These are phyloP conservation scores for Globia sparganii DNA, from an alignment of 2,888 invertebrate genomes.

Conservation along the genomic window DNA sequence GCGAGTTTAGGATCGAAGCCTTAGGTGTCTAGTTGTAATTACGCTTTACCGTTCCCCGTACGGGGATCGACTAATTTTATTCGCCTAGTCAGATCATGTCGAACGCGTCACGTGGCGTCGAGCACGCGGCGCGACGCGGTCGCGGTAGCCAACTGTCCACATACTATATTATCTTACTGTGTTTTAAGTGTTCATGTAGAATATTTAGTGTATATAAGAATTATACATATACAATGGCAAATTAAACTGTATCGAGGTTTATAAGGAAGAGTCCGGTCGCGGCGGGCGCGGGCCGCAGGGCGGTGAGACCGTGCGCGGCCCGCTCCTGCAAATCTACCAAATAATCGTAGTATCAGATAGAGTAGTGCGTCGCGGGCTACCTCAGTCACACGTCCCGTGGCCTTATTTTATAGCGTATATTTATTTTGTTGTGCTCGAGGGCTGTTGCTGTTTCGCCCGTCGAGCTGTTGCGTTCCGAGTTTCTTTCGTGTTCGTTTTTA, in stretches of 20 bases:
- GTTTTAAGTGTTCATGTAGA: conserved; percentile 89
- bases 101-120: conserved; percentile 76
- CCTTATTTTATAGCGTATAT: conserved; percentile 86
- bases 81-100: conserved; percentile 87
- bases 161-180: conserved; percentile 85
- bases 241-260: conserved; percentile 69
- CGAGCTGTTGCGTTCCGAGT: conserved; percentile 87
- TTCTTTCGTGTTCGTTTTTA: conserved; percentile 87
- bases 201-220: conserved; percentile 87
- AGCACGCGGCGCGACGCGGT: conserved; percentile 74
- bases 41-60: conserved; percentile 82
- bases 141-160: conserved; percentile 86
- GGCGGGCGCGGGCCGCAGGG: conserved; percentile 66
- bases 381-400: conserved; percentile 89
- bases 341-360: conserved; percentile 76
- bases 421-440: conserved; percentile 89
- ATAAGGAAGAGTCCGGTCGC: conserved; percentile 68
- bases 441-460: conserved; percentile 89
- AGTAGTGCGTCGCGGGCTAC: conserved; percentile 88
- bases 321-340: conserved; percentile 71
- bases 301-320: conserved; percentile 68
- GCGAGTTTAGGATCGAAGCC: conserved; percentile 61
- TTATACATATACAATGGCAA: conserved; percentile 83
- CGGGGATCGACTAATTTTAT: conserved; percentile 82
- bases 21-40: conserved; percentile 81